These are phyloP conservation scores for Recurvirostra avosetta DNA, from an alignment of 2,113 vertebrate species.

Conservation along the genomic window DNA sequence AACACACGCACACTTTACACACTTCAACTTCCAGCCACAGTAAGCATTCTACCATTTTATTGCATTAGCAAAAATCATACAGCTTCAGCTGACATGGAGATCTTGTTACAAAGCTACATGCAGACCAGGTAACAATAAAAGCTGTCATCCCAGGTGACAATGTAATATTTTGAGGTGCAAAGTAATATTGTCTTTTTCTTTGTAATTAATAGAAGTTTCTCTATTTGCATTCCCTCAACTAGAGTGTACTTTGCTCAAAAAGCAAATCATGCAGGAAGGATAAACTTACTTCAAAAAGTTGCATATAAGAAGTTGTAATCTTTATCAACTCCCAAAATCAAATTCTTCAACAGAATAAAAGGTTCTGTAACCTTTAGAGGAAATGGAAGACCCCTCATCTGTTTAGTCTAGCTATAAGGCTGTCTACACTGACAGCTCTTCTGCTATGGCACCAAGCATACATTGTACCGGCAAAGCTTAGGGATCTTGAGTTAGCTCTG, in stretches of 20 bases:
- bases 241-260: neutral
- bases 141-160: neutral
- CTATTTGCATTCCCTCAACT: neutral
- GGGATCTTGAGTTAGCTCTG: neutral
- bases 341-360: neutral
- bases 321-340: neutral
- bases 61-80: neutral
- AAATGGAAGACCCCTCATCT: neutral
- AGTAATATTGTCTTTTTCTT: neutral
- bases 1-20: accelerated
- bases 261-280: neutral
- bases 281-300: neutral
- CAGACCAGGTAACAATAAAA: neutral
- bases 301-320: neutral
- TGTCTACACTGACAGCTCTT: neutral
- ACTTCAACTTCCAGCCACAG: neutral
- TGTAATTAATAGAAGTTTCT: neutral
- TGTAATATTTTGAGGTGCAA: neutral
- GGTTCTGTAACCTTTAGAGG: neutral
- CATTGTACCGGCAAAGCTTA: neutral
- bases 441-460: neutral
- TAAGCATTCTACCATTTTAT: neutral
- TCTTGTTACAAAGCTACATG: neutral
- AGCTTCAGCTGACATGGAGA: neutral
- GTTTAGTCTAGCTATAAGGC: neutral